Percentiles rank a stretch among this genome's conserved stretches.
Conservation (phyloP, 1,140 invertebrate species). For the Drosophila repletoides region DNA sequence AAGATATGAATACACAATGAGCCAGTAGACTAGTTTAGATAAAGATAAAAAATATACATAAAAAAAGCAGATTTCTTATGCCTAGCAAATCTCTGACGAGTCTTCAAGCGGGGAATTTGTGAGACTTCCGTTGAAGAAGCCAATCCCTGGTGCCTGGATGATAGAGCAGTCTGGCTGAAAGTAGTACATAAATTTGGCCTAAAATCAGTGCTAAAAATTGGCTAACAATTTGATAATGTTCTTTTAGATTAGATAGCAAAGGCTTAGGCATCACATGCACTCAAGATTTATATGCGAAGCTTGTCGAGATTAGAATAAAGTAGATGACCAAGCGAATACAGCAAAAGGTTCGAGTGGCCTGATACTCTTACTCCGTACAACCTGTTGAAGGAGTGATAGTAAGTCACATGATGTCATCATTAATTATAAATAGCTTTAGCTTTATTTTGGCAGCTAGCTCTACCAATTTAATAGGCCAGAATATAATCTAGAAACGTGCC, state of each 20-base stretch:
- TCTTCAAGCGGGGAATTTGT: no score
- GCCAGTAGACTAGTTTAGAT: no score
- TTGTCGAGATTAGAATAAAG: conserved; percentile 5
- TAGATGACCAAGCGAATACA: conserved; percentile 1
- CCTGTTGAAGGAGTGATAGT: conserved; percentile 10
- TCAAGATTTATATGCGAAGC: not conserved
- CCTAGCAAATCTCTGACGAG: no score
- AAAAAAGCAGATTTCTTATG: no score
- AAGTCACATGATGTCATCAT: conserved; percentile 32
- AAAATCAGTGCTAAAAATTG: conserved; percentile 26
- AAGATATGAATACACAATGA: no score
- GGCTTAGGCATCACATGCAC: not conserved
- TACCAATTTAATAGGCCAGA: not conserved
- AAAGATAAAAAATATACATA: no score
- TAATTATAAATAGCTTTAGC: not conserved
- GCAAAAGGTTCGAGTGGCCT: not conserved
- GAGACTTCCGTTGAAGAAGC: no score
- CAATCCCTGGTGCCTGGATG: no score
- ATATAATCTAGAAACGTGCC: conserved; percentile 4
- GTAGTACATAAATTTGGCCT: not conserved
- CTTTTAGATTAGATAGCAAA: conserved; percentile 31
- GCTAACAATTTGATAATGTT: conserved; percentile 15
- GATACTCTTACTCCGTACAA: not conserved
- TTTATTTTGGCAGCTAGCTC: not conserved
- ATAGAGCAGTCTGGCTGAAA: no score